Conservation (phyloP, 1,140 invertebrate genomes). For the Nymphalis io region DNA sequence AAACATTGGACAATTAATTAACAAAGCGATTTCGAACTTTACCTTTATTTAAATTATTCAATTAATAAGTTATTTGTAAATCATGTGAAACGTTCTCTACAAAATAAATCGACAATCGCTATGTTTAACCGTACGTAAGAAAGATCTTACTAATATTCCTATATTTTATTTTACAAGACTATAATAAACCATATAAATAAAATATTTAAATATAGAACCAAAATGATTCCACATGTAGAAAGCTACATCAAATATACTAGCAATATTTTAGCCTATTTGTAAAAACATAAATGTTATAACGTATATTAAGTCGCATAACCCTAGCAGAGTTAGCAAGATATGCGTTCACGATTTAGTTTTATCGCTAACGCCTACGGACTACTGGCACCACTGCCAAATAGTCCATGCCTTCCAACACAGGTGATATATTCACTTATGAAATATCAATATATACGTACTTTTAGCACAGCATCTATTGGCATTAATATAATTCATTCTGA, state of each 20-base stretch:
- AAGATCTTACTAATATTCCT: too few species aligned
- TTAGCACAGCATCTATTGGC: neutral
- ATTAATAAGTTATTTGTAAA: too few species aligned
- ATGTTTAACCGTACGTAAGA: too few species aligned
- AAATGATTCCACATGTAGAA: neutral
- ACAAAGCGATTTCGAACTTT: too few species aligned
- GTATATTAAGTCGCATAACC: neutral
- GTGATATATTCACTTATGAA: conserved; percentile 25
- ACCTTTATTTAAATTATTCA: too few species aligned
- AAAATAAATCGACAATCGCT: too few species aligned
- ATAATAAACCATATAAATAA: too few species aligned
- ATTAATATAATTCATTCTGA: neutral
- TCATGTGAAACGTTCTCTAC: too few species aligned
- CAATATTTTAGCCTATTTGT: neutral
- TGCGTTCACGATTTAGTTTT: conserved; percentile 31
- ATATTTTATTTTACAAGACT: too few species aligned
- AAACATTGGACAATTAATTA: too few species aligned
- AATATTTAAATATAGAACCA: too few species aligned
- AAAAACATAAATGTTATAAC: neutral
- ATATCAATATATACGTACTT: neutral
- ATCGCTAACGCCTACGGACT: conserved; percentile 26
- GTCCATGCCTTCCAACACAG: conserved; percentile 27
- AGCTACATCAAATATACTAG: neutral
- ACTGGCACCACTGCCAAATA: conserved; percentile 30
- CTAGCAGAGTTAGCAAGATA: conserved; percentile 18